phyloP scores from a whole-genome alignment of 53 echinoderm and acorn worm species.

The Holothuria scabra region DNA sequence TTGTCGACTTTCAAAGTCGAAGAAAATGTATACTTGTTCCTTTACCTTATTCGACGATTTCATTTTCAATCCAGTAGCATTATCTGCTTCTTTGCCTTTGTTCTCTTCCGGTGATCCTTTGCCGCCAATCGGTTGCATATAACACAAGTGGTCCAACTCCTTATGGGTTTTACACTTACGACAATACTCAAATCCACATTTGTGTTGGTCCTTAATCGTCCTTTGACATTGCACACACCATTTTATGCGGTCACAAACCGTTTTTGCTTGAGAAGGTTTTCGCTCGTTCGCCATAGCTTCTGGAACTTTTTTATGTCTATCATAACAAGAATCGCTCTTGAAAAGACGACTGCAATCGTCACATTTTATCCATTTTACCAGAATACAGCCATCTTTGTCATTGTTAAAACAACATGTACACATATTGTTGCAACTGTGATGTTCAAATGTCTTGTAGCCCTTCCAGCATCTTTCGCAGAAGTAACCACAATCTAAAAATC shows the following conservation, averaged over 20 bases:
- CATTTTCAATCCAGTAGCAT: too few relatives aligned
- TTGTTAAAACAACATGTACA: constrained; percentile 34
- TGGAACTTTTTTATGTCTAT: constrained; percentile 45
- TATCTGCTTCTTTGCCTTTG: too few relatives aligned
- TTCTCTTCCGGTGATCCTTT: too few relatives aligned
- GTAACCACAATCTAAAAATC: constrained; percentile 40
- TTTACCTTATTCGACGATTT: too few relatives aligned
- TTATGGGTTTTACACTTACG: constrained; percentile 44
- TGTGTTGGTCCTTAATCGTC: constrained; percentile 6
- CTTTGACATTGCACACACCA: not conserved
- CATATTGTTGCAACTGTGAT: constrained; percentile 52
- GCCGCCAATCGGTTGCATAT: constrained; percentile 36
- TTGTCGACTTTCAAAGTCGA: constrained; percentile 48
- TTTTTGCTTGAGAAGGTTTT: not conserved
- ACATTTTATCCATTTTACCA: constrained; percentile 12
- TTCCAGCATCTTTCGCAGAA: constrained; percentile 64
- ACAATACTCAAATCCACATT: constrained; percentile 37
- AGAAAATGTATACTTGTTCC: constrained; percentile 36
- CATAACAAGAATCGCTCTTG: constrained; percentile 49
- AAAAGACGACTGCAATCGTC: constrained; percentile 56
- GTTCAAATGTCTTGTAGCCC: constrained; percentile 47
- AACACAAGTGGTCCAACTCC: constrained; percentile 48
- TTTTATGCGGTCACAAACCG: not conserved
- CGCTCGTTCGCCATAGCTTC: constrained; percentile 17
- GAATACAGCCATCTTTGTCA: not conserved